A percentile compares a stretch with the other conserved stretches of the same genome.
phyloP scores from a whole-genome alignment of 2,797 vertebrate species.

The Cynopterus sphinx region DNA sequence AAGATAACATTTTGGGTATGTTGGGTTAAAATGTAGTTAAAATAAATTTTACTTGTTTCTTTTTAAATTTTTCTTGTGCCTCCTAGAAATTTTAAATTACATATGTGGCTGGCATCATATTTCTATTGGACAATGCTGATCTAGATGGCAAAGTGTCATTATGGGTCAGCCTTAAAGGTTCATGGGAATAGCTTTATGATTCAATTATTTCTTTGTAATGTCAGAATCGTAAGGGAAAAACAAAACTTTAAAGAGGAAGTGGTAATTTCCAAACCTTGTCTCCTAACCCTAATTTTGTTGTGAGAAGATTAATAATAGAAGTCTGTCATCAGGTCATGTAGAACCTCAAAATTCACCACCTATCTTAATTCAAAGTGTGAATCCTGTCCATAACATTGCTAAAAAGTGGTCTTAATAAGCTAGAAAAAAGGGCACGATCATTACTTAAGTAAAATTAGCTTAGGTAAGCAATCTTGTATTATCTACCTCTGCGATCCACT shows the following conservation, averaged over 20 bases:
- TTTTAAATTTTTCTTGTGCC: neutral
- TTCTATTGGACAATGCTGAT: neutral
- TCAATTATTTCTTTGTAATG: neutral
- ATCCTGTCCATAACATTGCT: neutral
- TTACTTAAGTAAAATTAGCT: neutral
- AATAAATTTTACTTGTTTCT: neutral
- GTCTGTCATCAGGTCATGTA: neutral
- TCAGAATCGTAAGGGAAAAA: neutral
- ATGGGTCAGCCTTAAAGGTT: neutral
- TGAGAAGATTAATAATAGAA: neutral
- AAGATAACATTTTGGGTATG: neutral
- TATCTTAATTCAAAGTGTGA: neutral
- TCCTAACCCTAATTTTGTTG: neutral
- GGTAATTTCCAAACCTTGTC: neutral
- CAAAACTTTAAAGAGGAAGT: neutral
- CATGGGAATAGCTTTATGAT: neutral
- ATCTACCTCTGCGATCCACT: neutral
- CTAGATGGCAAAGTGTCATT: neutral
- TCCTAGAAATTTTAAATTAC: neutral
- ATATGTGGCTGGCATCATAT: neutral
- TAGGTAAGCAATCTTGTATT: neutral
- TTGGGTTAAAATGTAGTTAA: neutral
- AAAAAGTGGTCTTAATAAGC: neutral
- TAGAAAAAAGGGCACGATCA: neutral
- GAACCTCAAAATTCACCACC: neutral